phyloP scores from a whole-genome alignment of 1,140 invertebrate genomes.

The Chironomus striatipennis region DNA sequence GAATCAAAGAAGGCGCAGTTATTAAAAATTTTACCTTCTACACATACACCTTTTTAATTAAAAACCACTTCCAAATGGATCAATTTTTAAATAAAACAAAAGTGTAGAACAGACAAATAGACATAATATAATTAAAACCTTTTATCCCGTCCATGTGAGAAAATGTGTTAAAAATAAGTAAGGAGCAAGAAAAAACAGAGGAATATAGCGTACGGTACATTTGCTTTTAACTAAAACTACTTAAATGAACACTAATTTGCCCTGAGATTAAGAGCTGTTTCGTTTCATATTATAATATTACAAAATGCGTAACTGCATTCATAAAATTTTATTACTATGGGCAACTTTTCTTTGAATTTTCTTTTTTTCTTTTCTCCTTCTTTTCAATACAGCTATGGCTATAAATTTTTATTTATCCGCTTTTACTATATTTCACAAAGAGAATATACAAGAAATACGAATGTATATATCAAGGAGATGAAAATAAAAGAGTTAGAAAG shows the following conservation, averaged over 20 bases:
- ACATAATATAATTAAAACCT: too few species aligned
- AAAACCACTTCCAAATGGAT: too few species aligned
- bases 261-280: constrained; percentile 1
- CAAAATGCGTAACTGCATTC: constrained; percentile 12
- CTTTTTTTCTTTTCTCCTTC: neutral
- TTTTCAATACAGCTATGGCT: neutral
- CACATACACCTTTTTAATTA: too few species aligned
- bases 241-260: constrained; percentile 4
- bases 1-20: too few species aligned
- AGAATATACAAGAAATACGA: neutral
- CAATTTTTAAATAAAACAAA: too few species aligned
- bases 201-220: neutral
- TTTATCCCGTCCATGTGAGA: too few species aligned
- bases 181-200: too few species aligned
- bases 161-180: too few species aligned
- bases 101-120: too few species aligned
- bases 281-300: neutral
- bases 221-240: constrained; percentile 2
- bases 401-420: constrained; percentile 11
- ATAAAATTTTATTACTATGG: constrained; percentile 9
- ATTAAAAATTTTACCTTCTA: too few species aligned
- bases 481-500: too few species aligned
- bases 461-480: too few species aligned
- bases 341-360: neutral
- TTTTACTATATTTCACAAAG: neutral